Percentiles rank a stretch among this genome's conserved stretches.
Evolutionary conservation across 2,797 vertebrate species (phyloP).

Genomic region (Otus scops): DNA sequence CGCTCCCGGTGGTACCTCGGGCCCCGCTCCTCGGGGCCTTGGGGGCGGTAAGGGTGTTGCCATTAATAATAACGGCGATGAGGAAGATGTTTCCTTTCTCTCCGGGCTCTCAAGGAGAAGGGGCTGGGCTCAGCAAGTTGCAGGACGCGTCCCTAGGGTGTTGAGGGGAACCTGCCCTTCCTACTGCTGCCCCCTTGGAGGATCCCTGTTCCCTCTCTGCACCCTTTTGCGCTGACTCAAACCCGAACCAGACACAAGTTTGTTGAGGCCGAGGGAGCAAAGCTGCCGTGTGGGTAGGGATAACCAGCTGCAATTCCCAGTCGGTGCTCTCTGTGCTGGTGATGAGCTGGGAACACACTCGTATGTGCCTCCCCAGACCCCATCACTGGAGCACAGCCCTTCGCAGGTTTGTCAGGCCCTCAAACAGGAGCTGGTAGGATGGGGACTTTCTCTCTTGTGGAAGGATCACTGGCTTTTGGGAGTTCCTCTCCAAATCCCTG

Average conservation of each 20-base stretch:
- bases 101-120: rapidly evolving
- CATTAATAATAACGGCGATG: rapidly evolving
- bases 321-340: neutral
- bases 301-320: neutral
- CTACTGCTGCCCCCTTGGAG: neutral
- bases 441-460: neutral
- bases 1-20: neutral
- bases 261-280: neutral
- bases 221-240: rapidly evolving
- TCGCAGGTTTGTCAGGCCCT: neutral
- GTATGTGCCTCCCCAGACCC: rapidly evolving
- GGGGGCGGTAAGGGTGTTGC: rapidly evolving
- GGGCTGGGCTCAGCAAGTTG: rapidly evolving
- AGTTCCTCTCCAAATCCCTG: neutral
- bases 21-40: neutral
- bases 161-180: neutral
- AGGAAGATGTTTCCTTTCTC: neutral
- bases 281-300: neutral
- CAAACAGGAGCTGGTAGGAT: neutral
- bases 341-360: neutral
- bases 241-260: neutral
- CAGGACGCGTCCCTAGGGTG: neutral
- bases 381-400: rapidly evolving
- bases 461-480: neutral
- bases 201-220: neutral